phyloP scores from a whole-genome alignment of 2,797 vertebrate species.

The Hoplostethus mediterraneus region DNA sequence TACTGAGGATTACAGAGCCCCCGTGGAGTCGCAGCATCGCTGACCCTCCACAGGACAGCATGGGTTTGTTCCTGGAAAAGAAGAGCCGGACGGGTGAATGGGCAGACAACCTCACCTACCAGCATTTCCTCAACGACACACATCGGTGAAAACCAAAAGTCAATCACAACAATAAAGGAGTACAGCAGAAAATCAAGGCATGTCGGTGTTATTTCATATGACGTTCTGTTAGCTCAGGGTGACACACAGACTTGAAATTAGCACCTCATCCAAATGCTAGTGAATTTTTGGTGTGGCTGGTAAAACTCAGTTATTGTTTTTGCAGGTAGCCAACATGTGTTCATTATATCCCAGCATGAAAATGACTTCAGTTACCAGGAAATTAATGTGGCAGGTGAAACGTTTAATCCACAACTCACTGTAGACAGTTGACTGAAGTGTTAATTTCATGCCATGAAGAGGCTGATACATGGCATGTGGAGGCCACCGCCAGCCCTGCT shows the following conservation, averaged over 20 bases:
- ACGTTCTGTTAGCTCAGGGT: constrained; percentile 44
- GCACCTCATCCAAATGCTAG: constrained; percentile 50
- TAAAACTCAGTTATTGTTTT: constrained; percentile 10
- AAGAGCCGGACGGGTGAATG: constrained; percentile 85
- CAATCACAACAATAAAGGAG: constrained; percentile 47
- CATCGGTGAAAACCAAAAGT: not conserved
- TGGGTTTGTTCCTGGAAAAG: constrained; percentile 87
- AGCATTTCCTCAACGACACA: constrained; percentile 71
- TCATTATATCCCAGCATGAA: not conserved
- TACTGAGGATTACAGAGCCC: constrained; percentile 87
- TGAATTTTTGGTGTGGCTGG: constrained; percentile 10
- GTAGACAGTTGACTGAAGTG: not conserved
- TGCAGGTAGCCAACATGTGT: not conserved
- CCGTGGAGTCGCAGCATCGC: constrained; percentile 85
- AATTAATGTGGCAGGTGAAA: not conserved
- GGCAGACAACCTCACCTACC: constrained; percentile 84
- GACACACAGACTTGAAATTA: constrained; percentile 55
- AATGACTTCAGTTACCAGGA: not conserved
- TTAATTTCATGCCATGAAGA: not conserved
- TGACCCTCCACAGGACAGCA: constrained; percentile 85
- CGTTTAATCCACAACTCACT: not conserved
- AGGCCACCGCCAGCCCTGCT: not conserved
- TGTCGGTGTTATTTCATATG: constrained; percentile 60
- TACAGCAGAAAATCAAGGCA: constrained; percentile 25
- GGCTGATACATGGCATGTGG: not conserved